Evolutionary conservation across 1,140 invertebrate species (phyloP), one percentile per base, ranked within the genome.

Genomic region (Heliconius himera): DNA sequence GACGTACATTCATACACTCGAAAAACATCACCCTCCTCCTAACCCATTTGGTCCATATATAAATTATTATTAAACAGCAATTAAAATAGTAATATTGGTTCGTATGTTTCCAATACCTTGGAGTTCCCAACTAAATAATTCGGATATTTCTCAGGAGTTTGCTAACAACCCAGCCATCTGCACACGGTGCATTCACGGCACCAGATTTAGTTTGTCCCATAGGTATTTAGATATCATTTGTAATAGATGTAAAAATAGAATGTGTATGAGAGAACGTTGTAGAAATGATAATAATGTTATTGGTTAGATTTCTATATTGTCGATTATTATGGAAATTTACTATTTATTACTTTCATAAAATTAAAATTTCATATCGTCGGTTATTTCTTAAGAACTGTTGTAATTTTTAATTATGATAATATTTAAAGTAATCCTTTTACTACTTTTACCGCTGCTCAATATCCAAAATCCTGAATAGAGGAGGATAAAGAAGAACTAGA

Each of bases 111-210:
- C 70, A 73, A 70, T 81, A 76, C 77, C 77, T 84, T 72, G 77
- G 73, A 88, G 83, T 86, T 86, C 81, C 79, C 81, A 84, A 82
- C 87, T 88, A 86, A 87, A 91, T 88, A 89, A 90, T 88, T 90
- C 83, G 84, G 83, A 87, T 90, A 84, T 81, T 81, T 84, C 76
- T 76, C 73, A 82, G 85, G 85, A 91, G 90, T 91, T 91, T 79
- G 82, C 82, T 88, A 88, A 89, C 89, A 89, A 88, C 81, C 82
- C 75, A 76, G 82, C 82, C 84, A 85, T 87, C 77, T 84, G 75
- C 60, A 78, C 78, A 71, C 46, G 71, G 38, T 74, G 70, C 78
- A 60, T 72, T 74, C 76, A 49, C 81, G 73, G 29, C 54, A 51
- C 74, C 70, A 79, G 83, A 85, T 84, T 87, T 80, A 83, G 79